phyloP scores from a whole-genome alignment of 2,888 invertebrate species.

The Endomychus coccineus region DNA sequence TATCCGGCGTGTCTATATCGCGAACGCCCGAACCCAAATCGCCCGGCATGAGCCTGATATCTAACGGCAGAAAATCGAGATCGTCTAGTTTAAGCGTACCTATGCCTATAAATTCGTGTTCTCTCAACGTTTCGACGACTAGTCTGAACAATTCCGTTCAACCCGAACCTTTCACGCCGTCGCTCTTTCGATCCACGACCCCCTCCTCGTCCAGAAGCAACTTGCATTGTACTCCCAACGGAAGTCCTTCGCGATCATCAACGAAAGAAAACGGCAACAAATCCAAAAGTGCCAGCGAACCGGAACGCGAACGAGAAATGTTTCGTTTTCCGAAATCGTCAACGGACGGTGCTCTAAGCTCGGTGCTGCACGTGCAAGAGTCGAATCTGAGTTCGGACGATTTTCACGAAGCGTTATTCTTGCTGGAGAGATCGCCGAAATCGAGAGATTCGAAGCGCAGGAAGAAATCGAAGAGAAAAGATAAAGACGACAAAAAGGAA shows the following conservation, averaged over 20 bases:
- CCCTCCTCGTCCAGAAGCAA: constrained; percentile 37
- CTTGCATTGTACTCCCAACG: constrained; percentile 33
- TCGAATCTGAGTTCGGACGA: constrained; percentile 51
- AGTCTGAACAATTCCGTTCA: constrained; percentile 37
- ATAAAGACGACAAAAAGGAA: constrained; percentile 42
- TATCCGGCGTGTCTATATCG: constrained; percentile 52
- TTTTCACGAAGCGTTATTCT: constrained; percentile 51
- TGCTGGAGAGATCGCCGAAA: constrained; percentile 49
- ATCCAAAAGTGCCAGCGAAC: constrained; percentile 48
- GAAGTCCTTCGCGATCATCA: constrained; percentile 32
- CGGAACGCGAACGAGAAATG: constrained; percentile 48
- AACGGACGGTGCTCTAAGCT: constrained; percentile 52
- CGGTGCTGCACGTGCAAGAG: constrained; percentile 51
- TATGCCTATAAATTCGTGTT: constrained; percentile 39
- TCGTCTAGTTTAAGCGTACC: constrained; percentile 49
- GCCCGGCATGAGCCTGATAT: constrained; percentile 38
- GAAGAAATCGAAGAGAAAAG: constrained; percentile 45
- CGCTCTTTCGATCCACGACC: constrained; percentile 39
- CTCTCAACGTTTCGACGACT: constrained; percentile 39
- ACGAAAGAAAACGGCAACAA: constrained; percentile 36
- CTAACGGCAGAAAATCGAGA: constrained; percentile 44
- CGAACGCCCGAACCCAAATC: constrained; percentile 48
- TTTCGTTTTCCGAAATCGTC: constrained; percentile 51
- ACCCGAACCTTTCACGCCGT: constrained; percentile 40
- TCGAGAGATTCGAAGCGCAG: constrained; percentile 45